Percentiles rank a stretch among this genome's conserved stretches.
These are phyloP conservation scores for Coenonympha arcania DNA, from an alignment of 2,888 invertebrate species.

Conservation along the genomic window DNA sequence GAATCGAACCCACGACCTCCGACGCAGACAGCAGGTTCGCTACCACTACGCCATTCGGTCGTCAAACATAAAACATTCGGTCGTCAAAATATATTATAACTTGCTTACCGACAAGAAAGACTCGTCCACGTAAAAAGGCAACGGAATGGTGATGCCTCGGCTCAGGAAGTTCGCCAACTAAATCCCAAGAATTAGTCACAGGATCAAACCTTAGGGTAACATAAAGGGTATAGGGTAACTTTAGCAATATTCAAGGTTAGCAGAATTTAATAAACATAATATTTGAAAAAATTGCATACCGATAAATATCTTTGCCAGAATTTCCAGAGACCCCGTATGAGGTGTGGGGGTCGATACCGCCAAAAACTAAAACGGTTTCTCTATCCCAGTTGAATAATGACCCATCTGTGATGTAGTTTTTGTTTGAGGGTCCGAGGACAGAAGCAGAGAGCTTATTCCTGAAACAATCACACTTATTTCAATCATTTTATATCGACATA, in stretches of 20 bases:
- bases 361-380: constrained; percentile 79
- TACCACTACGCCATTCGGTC: too few species aligned
- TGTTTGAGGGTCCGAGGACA: constrained; percentile 61
- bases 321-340: constrained; percentile 72
- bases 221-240: too few species aligned
- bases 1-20: too few species aligned
- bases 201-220: constrained; percentile 75
- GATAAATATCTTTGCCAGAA: constrained; percentile 76
- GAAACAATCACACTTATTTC: constrained; percentile 12
- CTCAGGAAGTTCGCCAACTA: constrained; percentile 78
- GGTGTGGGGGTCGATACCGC: constrained; percentile 79
- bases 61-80: too few species aligned
- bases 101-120: constrained; percentile 77
- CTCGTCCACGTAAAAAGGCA: constrained; percentile 75
- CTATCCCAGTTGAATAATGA: constrained; percentile 74
- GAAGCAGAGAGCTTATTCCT: constrained; percentile 66
- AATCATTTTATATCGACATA: background rate
- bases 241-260: background rate
- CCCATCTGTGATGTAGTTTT: constrained; percentile 63
- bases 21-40: too few species aligned
- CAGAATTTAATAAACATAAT: background rate
- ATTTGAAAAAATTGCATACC: constrained; percentile 41
- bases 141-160: constrained; percentile 81
- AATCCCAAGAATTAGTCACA: constrained; percentile 77
- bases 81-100: too few species aligned